phyloP scores from a whole-genome alignment of 2,797 vertebrate genomes.

The Oceanodroma leucorhoa region DNA sequence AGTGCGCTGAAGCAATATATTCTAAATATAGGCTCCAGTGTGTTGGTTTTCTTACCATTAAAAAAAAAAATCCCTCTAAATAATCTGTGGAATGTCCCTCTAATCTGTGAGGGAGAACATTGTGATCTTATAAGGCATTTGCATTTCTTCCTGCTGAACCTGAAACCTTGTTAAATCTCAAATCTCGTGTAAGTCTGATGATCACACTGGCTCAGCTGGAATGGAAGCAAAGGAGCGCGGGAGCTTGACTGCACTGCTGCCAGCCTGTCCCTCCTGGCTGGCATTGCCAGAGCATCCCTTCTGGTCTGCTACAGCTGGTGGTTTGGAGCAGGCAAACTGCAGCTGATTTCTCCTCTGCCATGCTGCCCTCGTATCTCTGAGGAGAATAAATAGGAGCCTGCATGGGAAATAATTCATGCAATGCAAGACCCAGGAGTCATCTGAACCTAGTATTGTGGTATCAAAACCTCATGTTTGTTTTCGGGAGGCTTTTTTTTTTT shows the following conservation, averaged over 20 bases:
- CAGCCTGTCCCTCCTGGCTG: neutral
- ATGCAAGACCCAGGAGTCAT: neutral
- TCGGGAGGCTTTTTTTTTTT: neutral
- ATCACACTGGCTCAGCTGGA: neutral
- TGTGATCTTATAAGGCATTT: neutral
- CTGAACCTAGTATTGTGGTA: neutral
- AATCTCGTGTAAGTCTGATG: neutral
- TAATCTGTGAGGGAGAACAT: neutral
- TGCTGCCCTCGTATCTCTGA: neutral
- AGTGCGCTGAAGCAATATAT: neutral
- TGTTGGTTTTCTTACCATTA: neutral
- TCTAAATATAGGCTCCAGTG: neutral
- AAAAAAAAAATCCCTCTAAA: neutral
- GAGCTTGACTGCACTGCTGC: neutral
- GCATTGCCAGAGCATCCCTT: neutral
- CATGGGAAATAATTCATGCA: neutral
- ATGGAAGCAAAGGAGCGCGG: neutral
- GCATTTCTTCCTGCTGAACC: neutral
- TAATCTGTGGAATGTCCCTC: neutral
- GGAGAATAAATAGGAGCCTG: neutral
- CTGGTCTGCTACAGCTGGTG: neutral
- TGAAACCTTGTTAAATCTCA: neutral
- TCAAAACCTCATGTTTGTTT: neutral
- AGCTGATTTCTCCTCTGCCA: neutral
- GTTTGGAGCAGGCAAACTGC: neutral